Base-by-base conservation (phyloP, 2,888 invertebrate species). In the Erebia epiphron region DNA sequence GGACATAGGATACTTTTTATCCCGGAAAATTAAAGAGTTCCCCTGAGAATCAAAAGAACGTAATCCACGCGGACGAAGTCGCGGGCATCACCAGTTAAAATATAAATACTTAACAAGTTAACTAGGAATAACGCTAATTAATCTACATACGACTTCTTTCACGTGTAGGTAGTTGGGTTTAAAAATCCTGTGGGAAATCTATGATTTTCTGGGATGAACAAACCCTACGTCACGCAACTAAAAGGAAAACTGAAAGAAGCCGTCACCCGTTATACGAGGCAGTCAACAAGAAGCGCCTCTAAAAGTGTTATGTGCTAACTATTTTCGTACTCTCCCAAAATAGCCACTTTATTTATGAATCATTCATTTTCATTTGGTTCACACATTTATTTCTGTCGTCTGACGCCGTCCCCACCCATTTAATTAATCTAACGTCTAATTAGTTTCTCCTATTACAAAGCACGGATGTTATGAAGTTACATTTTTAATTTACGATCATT, bases 331-430 rank as follows among this genome's bases (percentile, higher is more conserved):
- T 46, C 43, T 66, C 52, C 70, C n/a, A 66, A 73, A 74, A 74
- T 73, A 76, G 58, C 70, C 46, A 57, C 67, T 61, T 73, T 71
- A 76, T 76, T 72, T 68, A 68, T 69, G 66, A 43, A 63, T 60
- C 70, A 62, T 73, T 63, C 62, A 68, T 73, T 56, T 58, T 63
- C 63, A 56, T 60, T 69, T 56, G 13, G 60, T 52, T 65, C 52
- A 18, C 41, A 64, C 18, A 50, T 64, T 64, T 50, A 64, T 50
- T 58, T 49, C 58, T 50, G n/a, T 16, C 49, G n/a, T 62, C 16
- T 52, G 64, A 64, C 60, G 56, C 41, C 26, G 26, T 62, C 63
- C 64, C 50, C 63, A 52, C 56, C 64, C 11, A 60, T 49, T 62
- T 49, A 52, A 66, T 72, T 69, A 64, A 64, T 69, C 16, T 67